These are phyloP conservation scores for Prunella fulvescens DNA, from an alignment of 2,113 vertebrate genomes.

Conservation along the genomic window DNA sequence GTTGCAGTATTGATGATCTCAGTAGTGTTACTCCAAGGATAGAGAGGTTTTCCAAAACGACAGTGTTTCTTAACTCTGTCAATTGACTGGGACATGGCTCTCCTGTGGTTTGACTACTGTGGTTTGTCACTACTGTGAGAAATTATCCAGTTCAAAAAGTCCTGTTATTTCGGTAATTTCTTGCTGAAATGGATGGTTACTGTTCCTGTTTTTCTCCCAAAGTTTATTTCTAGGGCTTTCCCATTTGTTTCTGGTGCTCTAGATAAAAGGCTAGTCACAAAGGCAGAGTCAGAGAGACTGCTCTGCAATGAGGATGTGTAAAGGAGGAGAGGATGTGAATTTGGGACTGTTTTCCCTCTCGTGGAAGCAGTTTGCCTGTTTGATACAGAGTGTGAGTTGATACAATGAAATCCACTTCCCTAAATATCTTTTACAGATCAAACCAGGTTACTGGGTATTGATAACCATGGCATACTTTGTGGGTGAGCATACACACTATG, in stretches of 20 bases:
- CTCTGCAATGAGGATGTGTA: not conserved
- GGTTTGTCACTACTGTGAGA: constrained; percentile 60
- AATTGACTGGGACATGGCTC: constrained; percentile 33
- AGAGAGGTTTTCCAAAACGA: constrained; percentile 19
- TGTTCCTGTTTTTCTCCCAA: constrained; percentile 15
- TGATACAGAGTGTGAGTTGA: not conserved
- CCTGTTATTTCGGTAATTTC: constrained; percentile 57
- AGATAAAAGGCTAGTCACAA: not conserved
- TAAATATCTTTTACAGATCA: not conserved
- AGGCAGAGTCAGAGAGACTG: not conserved
- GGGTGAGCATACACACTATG: not conserved
- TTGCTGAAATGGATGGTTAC: constrained; percentile 51
- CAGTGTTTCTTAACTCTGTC: constrained; percentile 12
- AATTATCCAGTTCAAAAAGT: constrained; percentile 53
- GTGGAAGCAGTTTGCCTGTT: not conserved
- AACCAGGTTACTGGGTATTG: not conserved
- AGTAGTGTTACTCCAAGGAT: not conserved
- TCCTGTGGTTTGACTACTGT: constrained; percentile 63
- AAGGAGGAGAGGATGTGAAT: not conserved
- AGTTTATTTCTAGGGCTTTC: constrained; percentile 53
- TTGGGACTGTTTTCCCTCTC: not conserved
- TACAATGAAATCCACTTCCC: not conserved
- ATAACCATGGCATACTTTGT: not conserved
- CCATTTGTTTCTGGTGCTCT: constrained; percentile 29
- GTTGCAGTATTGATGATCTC: not conserved